phyloP scores from a whole-genome alignment of 2,888 invertebrate species.

The Fabriciana adippe region DNA sequence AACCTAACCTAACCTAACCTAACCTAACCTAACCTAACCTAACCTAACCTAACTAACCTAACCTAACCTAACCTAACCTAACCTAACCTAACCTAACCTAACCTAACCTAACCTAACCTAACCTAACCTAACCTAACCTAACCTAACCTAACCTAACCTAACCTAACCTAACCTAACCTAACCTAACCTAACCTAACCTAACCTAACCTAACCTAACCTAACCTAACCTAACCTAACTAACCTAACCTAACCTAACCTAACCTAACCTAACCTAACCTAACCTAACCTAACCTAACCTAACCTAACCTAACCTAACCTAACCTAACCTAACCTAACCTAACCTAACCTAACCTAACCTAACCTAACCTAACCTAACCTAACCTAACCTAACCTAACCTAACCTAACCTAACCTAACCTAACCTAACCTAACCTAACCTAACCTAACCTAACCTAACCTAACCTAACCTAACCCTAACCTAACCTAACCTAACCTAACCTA shows the following conservation, averaged over 20 bases:
- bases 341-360: constrained; percentile 30
- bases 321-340: constrained; percentile 32
- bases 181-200: constrained; percentile 36
- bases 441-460: constrained; percentile 32
- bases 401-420: constrained; percentile 29
- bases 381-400: constrained; percentile 30
- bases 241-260: constrained; percentile 33
- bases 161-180: no score
- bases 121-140: no score
- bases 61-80: no score
- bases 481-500: constrained; percentile 29
- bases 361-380: constrained; percentile 32
- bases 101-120: no score
- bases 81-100: no score
- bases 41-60: no score
- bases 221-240: constrained; percentile 33
- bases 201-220: constrained; percentile 37
- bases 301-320: constrained; percentile 29
- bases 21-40: no score
- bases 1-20: no score
- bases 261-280: constrained; percentile 32
- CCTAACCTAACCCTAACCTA: constrained; percentile 28
- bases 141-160: no score
- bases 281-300: constrained; percentile 29
- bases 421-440: constrained; percentile 34